phyloP scores from a whole-genome alignment of 2,113 vertebrate species.

The Bufo bufo region DNA sequence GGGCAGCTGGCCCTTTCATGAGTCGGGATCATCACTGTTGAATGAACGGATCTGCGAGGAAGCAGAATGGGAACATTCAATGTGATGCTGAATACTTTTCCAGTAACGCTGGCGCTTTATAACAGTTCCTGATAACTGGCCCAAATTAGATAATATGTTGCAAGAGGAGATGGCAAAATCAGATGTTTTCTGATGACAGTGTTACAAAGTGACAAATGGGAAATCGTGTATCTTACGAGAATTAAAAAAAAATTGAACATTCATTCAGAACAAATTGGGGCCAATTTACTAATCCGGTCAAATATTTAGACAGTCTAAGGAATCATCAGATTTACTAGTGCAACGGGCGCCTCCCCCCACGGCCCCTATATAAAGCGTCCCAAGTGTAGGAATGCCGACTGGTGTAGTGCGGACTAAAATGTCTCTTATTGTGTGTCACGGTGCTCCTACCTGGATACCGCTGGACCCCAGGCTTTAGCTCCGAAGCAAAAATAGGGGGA shows the following conservation, averaged over 20 bases:
- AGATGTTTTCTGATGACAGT: neutral
- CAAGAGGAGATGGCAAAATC: neutral
- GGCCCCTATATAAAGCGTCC: too few species aligned
- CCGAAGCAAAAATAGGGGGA: too few species aligned
- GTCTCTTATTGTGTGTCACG: too few species aligned
- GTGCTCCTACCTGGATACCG: too few species aligned
- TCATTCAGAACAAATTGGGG: too few species aligned
- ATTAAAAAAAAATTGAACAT: neutral
- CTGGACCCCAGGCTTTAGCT: too few species aligned
- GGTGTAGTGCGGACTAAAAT: too few species aligned
- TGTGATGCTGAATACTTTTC: constrained; percentile 12
- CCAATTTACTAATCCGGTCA: too few species aligned
- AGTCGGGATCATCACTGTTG: neutral
- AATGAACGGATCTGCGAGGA: constrained; percentile 4
- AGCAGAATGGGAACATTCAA: neutral
- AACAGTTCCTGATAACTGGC: neutral
- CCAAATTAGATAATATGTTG: constrained; percentile 5
- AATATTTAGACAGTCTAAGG: too few species aligned
- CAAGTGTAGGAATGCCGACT: too few species aligned
- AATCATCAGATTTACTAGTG: too few species aligned
- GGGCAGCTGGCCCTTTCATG: neutral
- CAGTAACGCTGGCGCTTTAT: constrained; percentile 18
- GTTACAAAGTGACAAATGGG: neutral
- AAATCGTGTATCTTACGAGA: neutral
- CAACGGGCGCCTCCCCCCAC: too few species aligned